Evolutionary conservation across 2,888 invertebrate species (phyloP), one percentile per base, ranked within the genome.

Genomic region (Nasonovia ribisnigri): DNA sequence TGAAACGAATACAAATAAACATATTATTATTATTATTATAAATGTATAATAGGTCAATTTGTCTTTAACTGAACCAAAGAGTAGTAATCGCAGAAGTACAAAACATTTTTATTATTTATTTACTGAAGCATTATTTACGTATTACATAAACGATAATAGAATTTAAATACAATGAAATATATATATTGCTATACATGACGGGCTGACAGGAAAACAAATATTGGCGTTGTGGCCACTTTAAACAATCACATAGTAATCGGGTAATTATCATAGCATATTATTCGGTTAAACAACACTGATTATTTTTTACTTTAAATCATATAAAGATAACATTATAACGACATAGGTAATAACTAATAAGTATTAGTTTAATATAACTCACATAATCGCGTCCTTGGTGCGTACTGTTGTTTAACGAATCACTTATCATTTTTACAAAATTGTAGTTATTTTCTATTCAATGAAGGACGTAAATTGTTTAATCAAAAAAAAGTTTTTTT

Each of bases 311-410:
- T 29, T 51, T 16, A 20, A 51, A 36, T 84, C 29, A 13, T 42
- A 54, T 54, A 54, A 16, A 36, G 11, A 86, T 91, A 91, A 86
- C 36, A 91, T n/a, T 42, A 16, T 16, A 26, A n/a, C 20, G 26
- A 87, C 67, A 93, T 67, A 36, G 77, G 36, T 77, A 36, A 77
- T 77, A 36, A 77, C 8, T 77, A 77, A 77, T 77, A 77, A 77
- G 67, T 77, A 77, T 36, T 36, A 77, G 20, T 36, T 36, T 77
- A 36, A 77, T 36, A 77, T 6, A 77, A 77, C 93, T 93, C 51
- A 93, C 93, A 24, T 57, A 60, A 86, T 93, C 93, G 16, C 89
- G 93, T 93, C 93, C 90, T 60, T 60, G 93, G 11, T 89, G 89
- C 11, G 29, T 48, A 26, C 46, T 36, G 60, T 90, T 89, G 48